Evolutionary conservation across 92 coral and sea anemone genomes (phyloP).

Genomic region (Paramuricea clavata): DNA sequence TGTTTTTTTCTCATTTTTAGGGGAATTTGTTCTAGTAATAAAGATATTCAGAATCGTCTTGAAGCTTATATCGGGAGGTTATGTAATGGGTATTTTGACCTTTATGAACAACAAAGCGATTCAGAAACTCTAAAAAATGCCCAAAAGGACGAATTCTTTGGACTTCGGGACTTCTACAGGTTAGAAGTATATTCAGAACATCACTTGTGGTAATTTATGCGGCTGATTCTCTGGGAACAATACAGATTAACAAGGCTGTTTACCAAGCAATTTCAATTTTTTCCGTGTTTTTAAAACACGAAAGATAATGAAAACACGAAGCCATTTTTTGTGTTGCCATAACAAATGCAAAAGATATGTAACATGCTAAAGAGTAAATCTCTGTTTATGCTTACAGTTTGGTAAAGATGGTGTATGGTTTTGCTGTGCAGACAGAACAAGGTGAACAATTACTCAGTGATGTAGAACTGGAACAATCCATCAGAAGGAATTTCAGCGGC

Average conservation of each 20-base stretch:
- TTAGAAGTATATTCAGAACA: too few relatives aligned
- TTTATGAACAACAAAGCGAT: slow-evolving; percentile 70
- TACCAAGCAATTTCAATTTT: too few relatives aligned
- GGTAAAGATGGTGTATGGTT: slow-evolving; percentile 70
- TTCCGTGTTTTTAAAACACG: too few relatives aligned
- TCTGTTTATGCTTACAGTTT: slow-evolving; percentile 62
- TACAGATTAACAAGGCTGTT: too few relatives aligned
- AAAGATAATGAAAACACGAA: too few relatives aligned
- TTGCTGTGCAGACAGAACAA: slow-evolving; percentile 37
- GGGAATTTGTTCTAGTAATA: slow-evolving; percentile 81
- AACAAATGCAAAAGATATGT: neutral
- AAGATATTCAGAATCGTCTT: slow-evolving; percentile 63
- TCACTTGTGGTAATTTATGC: too few relatives aligned
- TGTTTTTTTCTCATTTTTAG: slow-evolving; percentile 36
- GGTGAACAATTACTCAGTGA: neutral
- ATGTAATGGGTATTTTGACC: slow-evolving; percentile 73
- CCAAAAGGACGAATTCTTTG: slow-evolving; percentile 84
- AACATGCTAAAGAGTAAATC: too few relatives aligned
- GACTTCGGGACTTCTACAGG: slow-evolving; percentile 94
- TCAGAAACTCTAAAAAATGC: slow-evolving; percentile 68
- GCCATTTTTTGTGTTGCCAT: neutral
- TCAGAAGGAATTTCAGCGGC: slow-evolving; percentile 80
- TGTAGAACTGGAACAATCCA: slow-evolving; percentile 77
- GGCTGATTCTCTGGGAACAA: too few relatives aligned
- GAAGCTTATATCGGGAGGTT: slow-evolving; percentile 69